Evolutionary conservation across 1,140 invertebrate genomes (phyloP).

Genomic region (Scaptomyza graminum): DNA sequence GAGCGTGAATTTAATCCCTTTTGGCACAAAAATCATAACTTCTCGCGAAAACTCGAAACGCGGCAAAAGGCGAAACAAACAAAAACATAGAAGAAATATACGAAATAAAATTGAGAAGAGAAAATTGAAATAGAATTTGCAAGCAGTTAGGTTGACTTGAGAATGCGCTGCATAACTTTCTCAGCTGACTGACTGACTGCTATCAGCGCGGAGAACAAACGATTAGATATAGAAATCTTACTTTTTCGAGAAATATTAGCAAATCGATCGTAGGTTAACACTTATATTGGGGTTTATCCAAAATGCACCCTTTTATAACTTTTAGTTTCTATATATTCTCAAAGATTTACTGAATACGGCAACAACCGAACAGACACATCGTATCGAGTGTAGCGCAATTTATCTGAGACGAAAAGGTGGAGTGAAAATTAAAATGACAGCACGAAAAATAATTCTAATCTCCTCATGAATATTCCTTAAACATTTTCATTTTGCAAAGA

Average conservation of each 20-base stretch:
- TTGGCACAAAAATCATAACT: slow-evolving; percentile 80
- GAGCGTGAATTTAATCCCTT: slow-evolving; percentile 80
- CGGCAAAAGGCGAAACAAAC: slow-evolving; percentile 6
- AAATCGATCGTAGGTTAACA: no score
- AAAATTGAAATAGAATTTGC: slow-evolving; percentile 36
- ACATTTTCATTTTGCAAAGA: slow-evolving; percentile 80
- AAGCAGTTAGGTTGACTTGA: slow-evolving; percentile 8
- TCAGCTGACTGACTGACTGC: no score
- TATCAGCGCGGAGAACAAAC: no score
- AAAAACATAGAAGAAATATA: slow-evolving; percentile 22
- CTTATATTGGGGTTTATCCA: no score
- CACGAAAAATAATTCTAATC: slow-evolving; percentile 83
- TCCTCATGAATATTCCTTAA: slow-evolving; percentile 83
- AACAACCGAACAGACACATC: neutral
- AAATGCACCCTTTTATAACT: no score
- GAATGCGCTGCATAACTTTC: neutral
- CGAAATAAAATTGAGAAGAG: slow-evolving; percentile 24
- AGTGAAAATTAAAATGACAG: slow-evolving; percentile 81
- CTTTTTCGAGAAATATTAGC: no score
- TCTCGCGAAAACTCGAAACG: slow-evolving; percentile 31
- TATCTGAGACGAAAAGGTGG: slow-evolving; percentile 55
- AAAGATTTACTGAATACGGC: no score
- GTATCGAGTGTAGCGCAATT: slow-evolving; percentile 27
- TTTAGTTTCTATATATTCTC: no score
- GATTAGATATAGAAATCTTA: no score